phyloP scores from a whole-genome alignment of 1,140 invertebrate genomes.

The Acromyrmex echinatior region DNA sequence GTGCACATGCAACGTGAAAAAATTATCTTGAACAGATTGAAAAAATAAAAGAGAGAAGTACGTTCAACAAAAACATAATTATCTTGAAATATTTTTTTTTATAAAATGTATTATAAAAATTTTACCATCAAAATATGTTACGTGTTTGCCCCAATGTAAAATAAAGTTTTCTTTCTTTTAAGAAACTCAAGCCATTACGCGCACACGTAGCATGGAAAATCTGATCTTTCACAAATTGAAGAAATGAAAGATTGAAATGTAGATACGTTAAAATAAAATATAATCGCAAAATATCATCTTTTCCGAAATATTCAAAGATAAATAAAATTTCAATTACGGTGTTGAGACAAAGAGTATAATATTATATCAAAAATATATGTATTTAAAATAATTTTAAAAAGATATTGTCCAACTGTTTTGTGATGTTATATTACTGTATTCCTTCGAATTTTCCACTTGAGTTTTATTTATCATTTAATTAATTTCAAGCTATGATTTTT shows the following conservation, averaged over 20 bases:
- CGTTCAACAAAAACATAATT: too few species aligned
- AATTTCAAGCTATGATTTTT: background rate
- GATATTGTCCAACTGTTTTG: background rate
- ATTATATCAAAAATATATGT: background rate
- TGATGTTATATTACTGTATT: background rate
- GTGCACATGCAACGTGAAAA: background rate
- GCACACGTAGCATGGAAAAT: background rate
- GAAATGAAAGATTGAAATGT: background rate
- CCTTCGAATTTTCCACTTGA: background rate
- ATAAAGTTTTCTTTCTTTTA: background rate
- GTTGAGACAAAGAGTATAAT: background rate
- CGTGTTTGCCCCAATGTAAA: background rate
- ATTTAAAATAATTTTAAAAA: background rate
- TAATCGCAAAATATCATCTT: background rate
- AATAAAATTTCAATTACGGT: background rate
- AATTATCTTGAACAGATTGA: background rate
- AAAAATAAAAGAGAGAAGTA: background rate
- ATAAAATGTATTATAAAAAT: constrained; percentile 15
- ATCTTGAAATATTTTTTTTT: too few species aligned
- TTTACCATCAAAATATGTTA: background rate
- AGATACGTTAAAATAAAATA: background rate
- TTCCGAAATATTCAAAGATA: background rate
- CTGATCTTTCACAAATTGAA: background rate
- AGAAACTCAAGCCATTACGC: background rate
- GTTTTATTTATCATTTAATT: background rate